Evolutionary conservation across 2,113 vertebrate genomes (phyloP), one percentile per base, ranked within the genome.

Genomic region (Petaurus breviceps): DNA sequence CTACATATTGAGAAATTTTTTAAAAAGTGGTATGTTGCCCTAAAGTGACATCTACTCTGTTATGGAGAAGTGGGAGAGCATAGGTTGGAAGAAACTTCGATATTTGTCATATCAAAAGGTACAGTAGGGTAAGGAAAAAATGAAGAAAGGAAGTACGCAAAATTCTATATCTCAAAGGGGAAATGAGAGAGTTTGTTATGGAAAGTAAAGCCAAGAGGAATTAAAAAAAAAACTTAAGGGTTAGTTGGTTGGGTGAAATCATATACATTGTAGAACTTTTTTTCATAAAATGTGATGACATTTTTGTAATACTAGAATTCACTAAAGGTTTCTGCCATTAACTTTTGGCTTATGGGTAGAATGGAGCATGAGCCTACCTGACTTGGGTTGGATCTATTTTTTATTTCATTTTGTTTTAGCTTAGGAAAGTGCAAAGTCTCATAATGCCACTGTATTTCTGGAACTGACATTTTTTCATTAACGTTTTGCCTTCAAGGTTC

Each of bases 251-350:
- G 22, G 50, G 53, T 37, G 54, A 91, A 91, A 84, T 49, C 46
- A 50, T 10, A 6, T 6, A 19, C 9, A 54, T 3, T 25, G 28
- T 14, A 23, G 0, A 14, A 43, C 25, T 26, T 37, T 9, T 93
- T 95, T 93, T 96, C 91, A 92, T 90, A 77, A 96, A 97, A 94
- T 12, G 31, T 26, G 50, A 91, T 95, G 94, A 77, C 52, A 55
- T 96, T 57, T 95, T 93, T 49, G 91, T 84, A 47, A 92, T 49
- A n/a, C 91, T 91, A 84, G 90, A 94, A 94, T 54, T 68, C 52
- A 91, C 84, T 43, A 91, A 95, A 4, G 3, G 92, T 89, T 95
- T 94, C 53, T 51, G 5, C n/a, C 92, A 55, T 77, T 92, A 77
- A 96, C 51, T 52, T 89, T 89, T 47, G 57, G 37, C 68, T 77